Evolutionary conservation across 2,797 vertebrate genomes (phyloP).

Genomic region (Sebastes matsubarae): DNA sequence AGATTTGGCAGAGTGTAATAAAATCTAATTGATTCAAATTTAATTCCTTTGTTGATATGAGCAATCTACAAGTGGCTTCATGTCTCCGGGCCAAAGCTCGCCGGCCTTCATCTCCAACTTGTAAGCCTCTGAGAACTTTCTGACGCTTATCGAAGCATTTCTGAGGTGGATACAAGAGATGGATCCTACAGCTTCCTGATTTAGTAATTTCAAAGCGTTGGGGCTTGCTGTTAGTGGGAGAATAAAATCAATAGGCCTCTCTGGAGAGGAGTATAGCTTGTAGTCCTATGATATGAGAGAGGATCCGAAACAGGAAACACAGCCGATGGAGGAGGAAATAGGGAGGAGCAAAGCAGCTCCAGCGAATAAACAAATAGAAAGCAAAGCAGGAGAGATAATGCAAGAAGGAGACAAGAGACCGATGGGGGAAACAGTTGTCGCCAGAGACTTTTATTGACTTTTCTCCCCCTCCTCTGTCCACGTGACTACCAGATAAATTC

Average conservation of each 20-base stretch:
- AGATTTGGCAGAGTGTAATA: slow-evolving; percentile 22
- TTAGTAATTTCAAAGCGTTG: slow-evolving; percentile 78
- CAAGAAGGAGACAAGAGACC: slow-evolving; percentile 81
- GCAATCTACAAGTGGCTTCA: slow-evolving; percentile 35
- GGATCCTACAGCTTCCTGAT: slow-evolving; percentile 81
- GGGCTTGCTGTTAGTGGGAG: slow-evolving; percentile 72
- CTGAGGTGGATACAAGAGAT: slow-evolving; percentile 69
- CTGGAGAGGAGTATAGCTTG: slow-evolving; percentile 71
- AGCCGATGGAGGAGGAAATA: slow-evolving; percentile 65
- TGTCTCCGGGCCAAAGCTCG: slow-evolving; percentile 41
- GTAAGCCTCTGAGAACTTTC: slow-evolving; percentile 69
- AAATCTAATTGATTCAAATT: slow-evolving; percentile 41
- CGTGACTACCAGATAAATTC: slow-evolving; percentile 86
- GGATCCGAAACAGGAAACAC: slow-evolving; percentile 71
- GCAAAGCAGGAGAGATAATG: slow-evolving; percentile 79
- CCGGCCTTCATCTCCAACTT: slow-evolving; percentile 52
- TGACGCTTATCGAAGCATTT: slow-evolving; percentile 61
- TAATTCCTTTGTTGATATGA: slow-evolving; percentile 51
- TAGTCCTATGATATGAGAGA: slow-evolving; percentile 70
- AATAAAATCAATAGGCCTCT: slow-evolving; percentile 78
- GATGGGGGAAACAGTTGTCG: slow-evolving; percentile 86
- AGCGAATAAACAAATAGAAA: slow-evolving; percentile 81
- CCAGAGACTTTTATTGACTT: slow-evolving; percentile 88
- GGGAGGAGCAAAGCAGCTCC: slow-evolving; percentile 72
- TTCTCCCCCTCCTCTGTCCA: slow-evolving; percentile 71